Evolutionary conservation across 2,113 vertebrate species (phyloP).

Genomic region (Lathamus discolor): DNA sequence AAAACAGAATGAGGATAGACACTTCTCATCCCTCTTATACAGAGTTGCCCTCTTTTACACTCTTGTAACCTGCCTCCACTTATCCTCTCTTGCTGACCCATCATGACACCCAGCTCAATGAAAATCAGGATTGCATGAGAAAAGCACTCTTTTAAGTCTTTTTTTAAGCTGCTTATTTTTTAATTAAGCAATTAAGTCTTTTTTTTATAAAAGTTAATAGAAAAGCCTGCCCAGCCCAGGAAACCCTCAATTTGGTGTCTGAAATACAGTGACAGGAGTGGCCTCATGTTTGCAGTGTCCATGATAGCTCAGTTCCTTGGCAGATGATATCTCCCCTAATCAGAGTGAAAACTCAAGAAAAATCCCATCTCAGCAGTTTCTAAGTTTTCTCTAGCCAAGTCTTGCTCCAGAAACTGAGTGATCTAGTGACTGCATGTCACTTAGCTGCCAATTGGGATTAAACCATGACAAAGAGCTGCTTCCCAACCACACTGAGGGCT

Average conservation of each 20-base stretch:
- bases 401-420: not conserved
- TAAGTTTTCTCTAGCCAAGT: not conserved
- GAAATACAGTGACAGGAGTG: not conserved
- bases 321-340: rapidly evolving
- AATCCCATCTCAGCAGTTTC: not conserved
- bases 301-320: not conserved
- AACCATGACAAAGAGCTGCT: not conserved
- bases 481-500: not conserved
- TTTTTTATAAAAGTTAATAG: not conserved
- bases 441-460: not conserved
- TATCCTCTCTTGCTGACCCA: not conserved
- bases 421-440: not conserved
- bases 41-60: rapidly evolving
- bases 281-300: not conserved
- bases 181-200: not conserved
- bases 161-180: not conserved
- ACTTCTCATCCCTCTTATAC: rapidly evolving
- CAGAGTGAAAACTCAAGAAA: not conserved
- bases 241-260: not conserved
- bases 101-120: rapidly evolving
- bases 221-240: not conserved
- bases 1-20: not conserved
- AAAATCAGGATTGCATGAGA: not conserved
- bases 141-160: not conserved
- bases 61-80: not conserved